A percentile compares a stretch with the other conserved stretches of the same genome.
Conservation (phyloP, 2,797 vertebrate genomes). For the Sphenopsis melanotis region DNA sequence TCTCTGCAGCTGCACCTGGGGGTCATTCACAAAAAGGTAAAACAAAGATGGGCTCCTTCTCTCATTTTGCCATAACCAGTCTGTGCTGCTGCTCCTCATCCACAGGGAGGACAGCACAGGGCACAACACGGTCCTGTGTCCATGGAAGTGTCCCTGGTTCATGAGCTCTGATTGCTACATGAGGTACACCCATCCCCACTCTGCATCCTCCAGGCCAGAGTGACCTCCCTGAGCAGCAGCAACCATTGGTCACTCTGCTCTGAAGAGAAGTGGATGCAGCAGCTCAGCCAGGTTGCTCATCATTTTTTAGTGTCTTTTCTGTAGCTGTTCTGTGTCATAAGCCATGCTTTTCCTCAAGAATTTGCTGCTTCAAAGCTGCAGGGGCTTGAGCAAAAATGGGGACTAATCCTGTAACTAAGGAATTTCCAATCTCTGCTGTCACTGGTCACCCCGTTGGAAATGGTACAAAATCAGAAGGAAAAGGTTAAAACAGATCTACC, state of each 20-base stretch:
- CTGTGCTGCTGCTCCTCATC: background rate
- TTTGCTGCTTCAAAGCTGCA: background rate
- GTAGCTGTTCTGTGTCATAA: background rate
- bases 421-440: background rate
- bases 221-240: background rate
- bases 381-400: background rate
- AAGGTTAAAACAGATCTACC: background rate
- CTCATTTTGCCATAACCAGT: background rate
- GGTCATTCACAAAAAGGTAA: background rate
- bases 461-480: background rate
- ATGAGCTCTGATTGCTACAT: background rate
- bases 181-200: background rate
- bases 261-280: background rate
- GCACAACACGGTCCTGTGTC: background rate
- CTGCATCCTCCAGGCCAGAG: background rate
- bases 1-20: fast-evolving
- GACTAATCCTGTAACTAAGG: background rate
- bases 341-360: background rate
- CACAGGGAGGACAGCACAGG: background rate
- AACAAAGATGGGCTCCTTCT: background rate
- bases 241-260: background rate
- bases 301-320: background rate
- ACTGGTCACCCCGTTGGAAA: background rate
- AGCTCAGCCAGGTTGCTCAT: background rate
- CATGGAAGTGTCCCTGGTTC: background rate